Evolutionary conservation across 2,888 invertebrate genomes (phyloP).

Genomic region (Thera obeliscata): DNA sequence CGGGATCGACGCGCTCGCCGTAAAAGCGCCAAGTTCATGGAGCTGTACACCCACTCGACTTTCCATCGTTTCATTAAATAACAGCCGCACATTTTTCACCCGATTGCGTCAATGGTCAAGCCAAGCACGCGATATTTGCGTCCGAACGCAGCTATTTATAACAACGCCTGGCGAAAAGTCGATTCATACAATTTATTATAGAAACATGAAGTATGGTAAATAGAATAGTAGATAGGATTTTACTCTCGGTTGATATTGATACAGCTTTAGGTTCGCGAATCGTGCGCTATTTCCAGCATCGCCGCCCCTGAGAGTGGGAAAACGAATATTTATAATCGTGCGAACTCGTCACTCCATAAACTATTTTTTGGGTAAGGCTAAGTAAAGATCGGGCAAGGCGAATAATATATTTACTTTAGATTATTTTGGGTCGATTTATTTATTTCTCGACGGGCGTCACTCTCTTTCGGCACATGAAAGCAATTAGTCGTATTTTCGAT

Average conservation of each 20-base stretch:
- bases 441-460: conserved; percentile 71
- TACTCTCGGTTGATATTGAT: conserved; percentile 61
- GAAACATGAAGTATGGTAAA: conserved; percentile 76
- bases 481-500: conserved; percentile 71
- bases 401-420: conserved; percentile 73
- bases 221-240: conserved; percentile 73
- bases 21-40: conserved; percentile 74
- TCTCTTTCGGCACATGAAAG: conserved; percentile 73
- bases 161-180: conserved; percentile 76
- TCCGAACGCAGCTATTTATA: conserved; percentile 74
- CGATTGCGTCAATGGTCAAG: conserved; percentile 81
- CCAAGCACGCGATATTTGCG: conserved; percentile 79
- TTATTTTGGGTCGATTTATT: conserved; percentile 75
- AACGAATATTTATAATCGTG: conserved; percentile 74
- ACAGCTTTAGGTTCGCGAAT: conserved; percentile 59
- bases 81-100: conserved; percentile 77
- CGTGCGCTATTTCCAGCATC: conserved; percentile 61
- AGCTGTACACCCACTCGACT: conserved; percentile 64
- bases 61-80: conserved; percentile 75
- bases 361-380: conserved; percentile 73
- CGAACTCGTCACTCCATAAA: conserved; percentile 71
- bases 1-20: conserved; percentile 43
- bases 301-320: conserved; percentile 51
- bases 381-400: conserved; percentile 66
- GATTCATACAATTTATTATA: conserved; percentile 78